Percentiles rank a stretch among this genome's conserved stretches.
These are phyloP conservation scores for Cantharis nigra DNA, from an alignment of 2,888 invertebrate species.

Conservation along the genomic window DNA sequence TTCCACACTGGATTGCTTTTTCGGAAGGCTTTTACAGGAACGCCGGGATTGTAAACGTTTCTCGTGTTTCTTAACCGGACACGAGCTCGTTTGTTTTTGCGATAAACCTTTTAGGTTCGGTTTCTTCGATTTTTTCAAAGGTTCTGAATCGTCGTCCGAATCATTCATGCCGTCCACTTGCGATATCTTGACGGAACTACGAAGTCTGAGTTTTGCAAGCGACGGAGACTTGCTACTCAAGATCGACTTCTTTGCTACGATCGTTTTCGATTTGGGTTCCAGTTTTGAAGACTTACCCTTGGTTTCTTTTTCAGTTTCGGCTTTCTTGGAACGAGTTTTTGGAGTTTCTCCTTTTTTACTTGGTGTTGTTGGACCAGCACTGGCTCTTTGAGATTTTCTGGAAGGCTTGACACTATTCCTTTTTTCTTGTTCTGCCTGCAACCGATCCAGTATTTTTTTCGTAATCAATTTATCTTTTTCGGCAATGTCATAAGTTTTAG, in stretches of 20 bases:
- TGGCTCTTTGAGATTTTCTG: not conserved
- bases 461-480: not conserved
- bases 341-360: not conserved
- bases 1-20: conserved; percentile 8
- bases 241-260: not conserved
- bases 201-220: not conserved
- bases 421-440: not conserved
- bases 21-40: not conserved
- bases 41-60: conserved; percentile 33
- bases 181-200: conserved; percentile 19
- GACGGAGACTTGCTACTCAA: not conserved
- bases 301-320: not conserved
- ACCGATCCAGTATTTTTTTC: not conserved
- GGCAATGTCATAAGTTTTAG: not conserved
- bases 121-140: conserved; percentile 36
- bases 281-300: not conserved
- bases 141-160: conserved; percentile 22
- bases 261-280: not conserved
- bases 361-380: not conserved
- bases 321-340: not conserved
- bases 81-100: conserved; percentile 20
- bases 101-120: conserved; percentile 44
- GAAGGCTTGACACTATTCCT: not conserved
- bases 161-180: conserved; percentile 42
- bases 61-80: conserved; percentile 34